Base-by-base conservation (phyloP, 2,113 vertebrate genomes). In the Pteronura brasiliensis region DNA sequence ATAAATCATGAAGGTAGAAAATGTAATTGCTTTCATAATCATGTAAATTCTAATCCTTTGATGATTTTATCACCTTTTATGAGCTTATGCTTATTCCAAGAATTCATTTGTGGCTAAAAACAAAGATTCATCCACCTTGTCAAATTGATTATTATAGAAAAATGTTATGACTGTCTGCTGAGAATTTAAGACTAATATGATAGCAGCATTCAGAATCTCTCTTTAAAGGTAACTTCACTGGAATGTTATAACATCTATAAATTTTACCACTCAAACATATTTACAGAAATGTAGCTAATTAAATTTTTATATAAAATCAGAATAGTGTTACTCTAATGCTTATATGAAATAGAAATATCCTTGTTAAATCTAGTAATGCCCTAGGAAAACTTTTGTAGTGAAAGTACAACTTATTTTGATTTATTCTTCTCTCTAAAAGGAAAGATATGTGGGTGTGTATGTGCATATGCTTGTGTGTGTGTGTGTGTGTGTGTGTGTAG, bases 91-190 rank as follows among this genome's bases (percentile, higher is more conserved):
- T 92, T 49, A 82, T 92, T 36, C 67, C 17, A 84, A 74, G 25
- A 63, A 31, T 71, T 71, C 67, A 61, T 85, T 85, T 55, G 5
- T 59, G 69, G 67, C 88, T 92, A 34, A 89, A 95, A 95, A 69
- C 84, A 49, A 85, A 82, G 42, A 67, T 65, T 7, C 27, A 76
- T 23, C 36, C 25, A 77, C 18, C 94, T 90, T 86, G 14, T 71
- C 72, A 94, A 42, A 42, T 74, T 61, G n/a, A 77, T 67, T 69
- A 86, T 85, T 96, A 36, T 55, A 90, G 65, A 93, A 90, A 77
- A 81, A 81, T 27, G 11, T 71, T 79, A 39, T 63, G 59, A 82
- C 39, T 74, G 39, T 89, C 42, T 72, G 4, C 29, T 69, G 29
- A 67, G 39, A 96, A 83, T 88, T 95, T 90, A 86, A 76, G 15